These are phyloP conservation scores for Listrodromus nycthemerus DNA, from an alignment of 2,888 invertebrate species.

Conservation along the genomic window DNA sequence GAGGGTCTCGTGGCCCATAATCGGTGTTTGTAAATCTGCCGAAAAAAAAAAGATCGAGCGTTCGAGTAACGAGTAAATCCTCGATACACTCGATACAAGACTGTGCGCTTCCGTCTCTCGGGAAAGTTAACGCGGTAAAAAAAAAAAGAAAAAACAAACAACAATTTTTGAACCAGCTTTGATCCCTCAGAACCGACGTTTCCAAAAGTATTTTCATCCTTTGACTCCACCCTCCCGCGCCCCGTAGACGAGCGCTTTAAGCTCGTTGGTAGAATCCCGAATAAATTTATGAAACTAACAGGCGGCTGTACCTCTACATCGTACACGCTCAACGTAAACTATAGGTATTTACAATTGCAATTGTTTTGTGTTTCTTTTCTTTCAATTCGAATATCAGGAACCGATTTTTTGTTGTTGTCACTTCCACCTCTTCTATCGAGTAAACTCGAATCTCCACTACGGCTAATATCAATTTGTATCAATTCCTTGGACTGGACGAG, in stretches of 20 bases:
- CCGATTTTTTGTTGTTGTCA: slow-evolving; percentile 70
- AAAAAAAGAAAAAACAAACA: not conserved
- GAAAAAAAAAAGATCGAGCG: slow-evolving; percentile 8
- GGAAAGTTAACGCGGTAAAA: slow-evolving; percentile 26
- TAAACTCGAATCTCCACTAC: slow-evolving; percentile 29
- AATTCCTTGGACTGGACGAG: slow-evolving; percentile 49
- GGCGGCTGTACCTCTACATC: slow-evolving; percentile 11
- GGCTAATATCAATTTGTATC: slow-evolving; percentile 52
- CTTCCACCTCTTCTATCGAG: slow-evolving; percentile 70
- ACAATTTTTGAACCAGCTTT: slow-evolving; percentile 36
- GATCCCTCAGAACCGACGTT: slow-evolving; percentile 43
- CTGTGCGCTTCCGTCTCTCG: slow-evolving; percentile 24
- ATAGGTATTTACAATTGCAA: slow-evolving; percentile 57
- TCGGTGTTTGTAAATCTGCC: not conserved
- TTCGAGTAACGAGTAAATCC: slow-evolving; percentile 34
- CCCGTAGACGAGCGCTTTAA: slow-evolving; percentile 42
- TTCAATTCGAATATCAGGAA: slow-evolving; percentile 75
- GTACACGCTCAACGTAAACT: slow-evolving; percentile 14
- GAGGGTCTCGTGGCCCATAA: slow-evolving; percentile 26
- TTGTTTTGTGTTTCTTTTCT: slow-evolving; percentile 45
- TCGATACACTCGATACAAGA: slow-evolving; percentile 19
- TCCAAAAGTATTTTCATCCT: slow-evolving; percentile 21
- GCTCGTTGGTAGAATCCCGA: slow-evolving; percentile 63
- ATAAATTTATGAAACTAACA: slow-evolving; percentile 50
- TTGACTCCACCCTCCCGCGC: slow-evolving; percentile 28